Base-by-base conservation (phyloP, 2,888 invertebrate species). In the Metopia argyrocephala region DNA sequence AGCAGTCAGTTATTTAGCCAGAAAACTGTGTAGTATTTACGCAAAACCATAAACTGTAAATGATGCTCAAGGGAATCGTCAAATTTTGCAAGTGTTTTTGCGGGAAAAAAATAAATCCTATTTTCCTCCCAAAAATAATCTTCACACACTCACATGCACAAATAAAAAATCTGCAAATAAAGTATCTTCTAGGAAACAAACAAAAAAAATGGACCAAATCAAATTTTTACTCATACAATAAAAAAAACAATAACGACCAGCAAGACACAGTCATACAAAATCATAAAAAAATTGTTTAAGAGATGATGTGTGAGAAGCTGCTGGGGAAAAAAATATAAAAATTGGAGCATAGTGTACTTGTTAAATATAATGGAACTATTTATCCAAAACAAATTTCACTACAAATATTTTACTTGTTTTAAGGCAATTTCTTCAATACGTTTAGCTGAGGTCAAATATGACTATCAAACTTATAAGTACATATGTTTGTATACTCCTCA, bases 11-110 rank as follows among this genome's bases (percentile, higher is more conserved):
- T 21, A 5, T 27, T 27, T 6, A 21, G 20, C n/a, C 50, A 48
- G 20, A 23, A 50, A 20, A 18, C n/a, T 45, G 15, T 61, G 50
- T 48, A 64, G 52, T 64, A 76, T 79, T 78, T 85, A 85, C 83
- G 83, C 82, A 83, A 84, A 85, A 83, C 86, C 85, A 86, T 87
- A 87, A 87, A 87, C 85, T 85, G 85, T 85, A 87, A 87, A 87
- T 86, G 85, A 85, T 84, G 84, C 87, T 82, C 86, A 74, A 59
- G 87, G 86, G 87, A 87, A 85, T 86, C 86, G 84, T 85, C 85
- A 85, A 86, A 85, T 75, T 70, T 71, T 61, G 74, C 69, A 66
- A 61, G 56, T 70, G 21, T 75, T 79, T 48, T 61, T n/a, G 50
- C 27, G 2, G 38, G 4, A 59, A 5, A 59, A 59, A 59, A 21